Percentiles rank a stretch among this genome's conserved stretches.
These are phyloP conservation scores for Tapera naevia DNA, from an alignment of 2,797 vertebrate species.

Conservation along the genomic window DNA sequence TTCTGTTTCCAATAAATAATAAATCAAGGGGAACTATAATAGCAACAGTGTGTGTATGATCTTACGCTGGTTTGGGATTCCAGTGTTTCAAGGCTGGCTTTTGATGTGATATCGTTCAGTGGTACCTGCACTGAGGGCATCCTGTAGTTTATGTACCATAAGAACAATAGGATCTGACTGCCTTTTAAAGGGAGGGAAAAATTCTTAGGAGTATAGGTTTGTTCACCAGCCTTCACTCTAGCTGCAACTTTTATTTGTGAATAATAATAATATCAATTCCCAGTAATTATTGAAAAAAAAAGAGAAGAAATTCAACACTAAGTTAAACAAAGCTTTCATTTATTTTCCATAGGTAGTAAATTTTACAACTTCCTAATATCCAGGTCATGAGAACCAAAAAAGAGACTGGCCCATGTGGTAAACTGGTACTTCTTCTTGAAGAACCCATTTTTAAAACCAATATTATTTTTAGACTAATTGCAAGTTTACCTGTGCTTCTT, in stretches of 20 bases:
- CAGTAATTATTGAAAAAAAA: not conserved
- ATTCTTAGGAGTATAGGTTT: not conserved
- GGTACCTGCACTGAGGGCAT: not conserved
- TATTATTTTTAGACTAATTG: not conserved
- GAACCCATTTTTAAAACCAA: not conserved
- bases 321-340: not conserved
- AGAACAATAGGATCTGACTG: not conserved
- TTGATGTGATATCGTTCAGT: not conserved
- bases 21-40: constrained; percentile 26
- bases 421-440: not conserved
- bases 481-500: not conserved
- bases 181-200: not conserved
- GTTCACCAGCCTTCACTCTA: not conserved
- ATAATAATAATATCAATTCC: not conserved
- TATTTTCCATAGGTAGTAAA: not conserved
- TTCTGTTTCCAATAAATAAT: constrained; percentile 44
- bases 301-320: not conserved
- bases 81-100: not conserved
- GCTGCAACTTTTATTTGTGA: not conserved
- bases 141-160: not conserved
- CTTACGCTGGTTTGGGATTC: not conserved
- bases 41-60: not conserved
- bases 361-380: not conserved
- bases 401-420: not conserved
- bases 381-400: not conserved